Conservation (phyloP, 2,113 vertebrate genomes). For the Calonectris borealis region DNA sequence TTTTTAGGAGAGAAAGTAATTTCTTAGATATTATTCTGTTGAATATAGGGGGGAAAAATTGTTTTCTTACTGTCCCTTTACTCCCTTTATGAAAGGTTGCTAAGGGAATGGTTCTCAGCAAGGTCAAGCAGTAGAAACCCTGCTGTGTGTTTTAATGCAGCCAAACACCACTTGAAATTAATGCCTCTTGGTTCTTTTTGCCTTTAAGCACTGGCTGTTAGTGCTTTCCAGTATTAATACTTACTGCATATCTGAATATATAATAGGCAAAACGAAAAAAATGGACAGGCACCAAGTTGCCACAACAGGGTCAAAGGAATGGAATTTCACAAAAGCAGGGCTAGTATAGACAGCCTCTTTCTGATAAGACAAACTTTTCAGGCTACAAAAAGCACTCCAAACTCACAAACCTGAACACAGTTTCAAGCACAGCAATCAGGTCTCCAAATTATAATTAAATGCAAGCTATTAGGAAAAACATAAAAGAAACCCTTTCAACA, state of each 20-base stretch:
- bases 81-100: constrained; percentile 48
- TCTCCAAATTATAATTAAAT: constrained; percentile 34
- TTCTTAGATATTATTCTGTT: constrained; percentile 8
- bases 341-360: background rate
- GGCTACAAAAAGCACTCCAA: background rate
- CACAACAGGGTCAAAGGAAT: background rate
- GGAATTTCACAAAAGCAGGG: background rate
- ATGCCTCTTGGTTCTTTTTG: constrained; percentile 34
- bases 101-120: constrained; percentile 48
- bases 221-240: background rate
- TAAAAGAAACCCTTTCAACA: constrained; percentile 5
- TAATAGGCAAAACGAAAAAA: background rate
- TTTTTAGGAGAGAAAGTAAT: background rate
- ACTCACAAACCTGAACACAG: background rate
- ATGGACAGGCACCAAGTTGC: background rate
- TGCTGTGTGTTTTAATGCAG: constrained; percentile 35
- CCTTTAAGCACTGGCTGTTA: background rate
- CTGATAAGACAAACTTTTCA: background rate
- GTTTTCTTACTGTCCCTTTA: constrained; percentile 39
- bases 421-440: constrained; percentile 4
- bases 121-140: constrained; percentile 52
- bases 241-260: background rate
- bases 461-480: constrained; percentile 36
- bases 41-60: background rate
- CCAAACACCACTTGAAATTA: constrained; percentile 47